A percentile compares a stretch with the other conserved stretches of the same genome.
phyloP scores from a whole-genome alignment of 2,797 vertebrate genomes.

The Sebastes vulpes region DNA sequence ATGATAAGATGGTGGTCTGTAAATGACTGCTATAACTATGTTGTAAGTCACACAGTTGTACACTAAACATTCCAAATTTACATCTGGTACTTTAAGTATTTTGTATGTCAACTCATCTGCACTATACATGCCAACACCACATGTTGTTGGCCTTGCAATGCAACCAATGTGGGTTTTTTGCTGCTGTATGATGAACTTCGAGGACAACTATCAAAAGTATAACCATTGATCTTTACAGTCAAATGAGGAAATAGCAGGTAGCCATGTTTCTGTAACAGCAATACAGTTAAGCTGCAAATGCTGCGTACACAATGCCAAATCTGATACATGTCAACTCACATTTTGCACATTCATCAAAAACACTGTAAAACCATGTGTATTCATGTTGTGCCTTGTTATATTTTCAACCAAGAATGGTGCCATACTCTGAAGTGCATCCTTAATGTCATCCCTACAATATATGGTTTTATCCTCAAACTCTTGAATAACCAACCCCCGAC shows the following conservation, averaged over 20 bases:
- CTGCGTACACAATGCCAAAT: background rate
- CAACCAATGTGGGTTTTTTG: background rate
- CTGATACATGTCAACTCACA: too few species aligned
- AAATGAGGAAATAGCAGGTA: background rate
- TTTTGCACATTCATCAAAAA: conserved; percentile 1
- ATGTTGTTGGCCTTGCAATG: background rate
- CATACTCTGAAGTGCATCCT: background rate
- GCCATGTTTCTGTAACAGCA: conserved; percentile 21
- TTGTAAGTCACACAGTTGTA: background rate
- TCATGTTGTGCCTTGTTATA: background rate
- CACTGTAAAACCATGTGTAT: background rate
- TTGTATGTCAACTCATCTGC: background rate
- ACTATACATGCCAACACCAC: conserved; percentile 7
- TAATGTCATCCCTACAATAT: background rate
- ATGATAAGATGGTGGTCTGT: background rate
- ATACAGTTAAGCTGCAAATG: conserved; percentile 18
- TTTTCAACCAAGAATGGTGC: background rate
- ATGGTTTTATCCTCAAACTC: background rate
- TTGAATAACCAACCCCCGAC: background rate
- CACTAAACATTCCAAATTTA: background rate
- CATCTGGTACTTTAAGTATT: background rate
- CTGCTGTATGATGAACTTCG: background rate
- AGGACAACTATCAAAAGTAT: background rate
- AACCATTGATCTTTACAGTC: background rate
- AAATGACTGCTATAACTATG: background rate